These are phyloP conservation scores for Phainopepla nitens DNA, from an alignment of 2,113 vertebrate genomes.

Conservation along the genomic window DNA sequence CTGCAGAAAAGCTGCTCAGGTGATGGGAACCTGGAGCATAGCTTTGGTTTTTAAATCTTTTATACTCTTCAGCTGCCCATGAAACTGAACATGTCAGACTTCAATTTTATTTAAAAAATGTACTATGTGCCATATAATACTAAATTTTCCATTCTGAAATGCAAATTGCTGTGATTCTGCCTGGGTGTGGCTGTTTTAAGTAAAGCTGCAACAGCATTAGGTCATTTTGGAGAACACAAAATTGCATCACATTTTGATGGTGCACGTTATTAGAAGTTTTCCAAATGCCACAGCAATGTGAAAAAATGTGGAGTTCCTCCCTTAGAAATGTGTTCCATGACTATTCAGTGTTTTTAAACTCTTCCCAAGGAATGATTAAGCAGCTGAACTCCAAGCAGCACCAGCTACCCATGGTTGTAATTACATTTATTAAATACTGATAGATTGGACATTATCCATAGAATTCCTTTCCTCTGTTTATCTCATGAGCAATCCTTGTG, in stretches of 20 bases:
- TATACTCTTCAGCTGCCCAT: neutral
- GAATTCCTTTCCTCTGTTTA: neutral
- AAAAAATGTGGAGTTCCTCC: neutral
- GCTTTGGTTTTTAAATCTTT: neutral
- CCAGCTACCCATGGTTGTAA: neutral
- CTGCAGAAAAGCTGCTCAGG: neutral
- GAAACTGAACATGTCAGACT: neutral
- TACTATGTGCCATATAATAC: neutral
- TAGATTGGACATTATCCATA: neutral
- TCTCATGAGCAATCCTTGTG: neutral
- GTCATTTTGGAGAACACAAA: neutral
- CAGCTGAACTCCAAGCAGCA: neutral
- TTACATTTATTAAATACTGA: neutral
- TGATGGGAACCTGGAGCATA: neutral
- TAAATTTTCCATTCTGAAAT: neutral
- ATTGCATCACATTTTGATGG: neutral
- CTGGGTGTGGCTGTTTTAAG: neutral
- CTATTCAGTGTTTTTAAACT: neutral
- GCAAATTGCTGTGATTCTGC: neutral
- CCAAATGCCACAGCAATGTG: neutral
- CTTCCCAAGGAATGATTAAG: neutral
- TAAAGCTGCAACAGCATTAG: neutral
- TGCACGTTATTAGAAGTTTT: neutral
- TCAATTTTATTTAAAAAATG: neutral
- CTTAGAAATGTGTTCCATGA: neutral